A percentile compares a stretch with the other conserved stretches of the same genome.
phyloP scores from a whole-genome alignment of 2,113 vertebrate species.

The Glaucidium brasilianum region DNA sequence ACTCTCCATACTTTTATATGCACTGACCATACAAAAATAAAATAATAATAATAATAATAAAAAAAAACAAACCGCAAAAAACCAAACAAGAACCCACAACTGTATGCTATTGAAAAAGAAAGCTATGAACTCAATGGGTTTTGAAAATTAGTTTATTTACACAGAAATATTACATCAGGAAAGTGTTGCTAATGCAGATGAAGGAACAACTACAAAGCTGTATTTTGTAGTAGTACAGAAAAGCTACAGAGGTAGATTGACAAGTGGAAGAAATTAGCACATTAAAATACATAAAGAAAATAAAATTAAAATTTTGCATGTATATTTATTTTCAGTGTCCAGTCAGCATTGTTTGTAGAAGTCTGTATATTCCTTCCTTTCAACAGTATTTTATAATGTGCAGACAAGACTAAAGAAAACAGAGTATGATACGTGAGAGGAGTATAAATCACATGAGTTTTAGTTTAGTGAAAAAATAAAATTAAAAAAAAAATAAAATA shows the following conservation, averaged over 20 bases:
- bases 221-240: background rate
- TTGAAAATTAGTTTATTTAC: background rate
- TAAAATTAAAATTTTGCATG: background rate
- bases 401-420: background rate
- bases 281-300: background rate
- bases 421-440: background rate
- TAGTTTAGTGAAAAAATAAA: accelerated
- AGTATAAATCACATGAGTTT: background rate
- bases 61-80: too few relatives aligned
- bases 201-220: background rate
- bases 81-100: background rate
- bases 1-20: background rate
- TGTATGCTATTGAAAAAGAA: background rate
- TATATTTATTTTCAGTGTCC: background rate
- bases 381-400: background rate
- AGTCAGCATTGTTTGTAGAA: background rate
- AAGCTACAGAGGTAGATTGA: background rate
- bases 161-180: background rate
- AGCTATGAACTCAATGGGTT: background rate
- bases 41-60: too few relatives aligned
- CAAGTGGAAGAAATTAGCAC: background rate
- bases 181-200: background rate
- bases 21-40: background rate
- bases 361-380: background rate
- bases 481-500: background rate